Percentiles rank a stretch among this genome's conserved stretches.
phyloP scores from a whole-genome alignment of 2,888 invertebrate species.

The Pyrgus malvae region DNA sequence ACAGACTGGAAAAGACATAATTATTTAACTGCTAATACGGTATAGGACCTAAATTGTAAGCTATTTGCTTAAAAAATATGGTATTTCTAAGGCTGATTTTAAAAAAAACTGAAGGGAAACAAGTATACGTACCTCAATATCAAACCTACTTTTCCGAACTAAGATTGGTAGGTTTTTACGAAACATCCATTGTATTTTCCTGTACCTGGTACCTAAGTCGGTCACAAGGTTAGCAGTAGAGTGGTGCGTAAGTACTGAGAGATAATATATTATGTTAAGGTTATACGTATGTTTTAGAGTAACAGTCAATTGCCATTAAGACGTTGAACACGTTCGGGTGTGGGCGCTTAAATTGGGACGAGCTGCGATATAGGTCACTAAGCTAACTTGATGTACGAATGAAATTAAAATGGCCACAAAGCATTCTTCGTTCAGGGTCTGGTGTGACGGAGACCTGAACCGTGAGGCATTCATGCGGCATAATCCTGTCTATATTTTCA shows the following conservation, averaged over 20 bases:
- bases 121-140: too few species aligned
- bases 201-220: neutral
- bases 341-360: constrained; percentile 10
- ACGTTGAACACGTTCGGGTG: constrained; percentile 1
- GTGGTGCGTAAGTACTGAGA: neutral
- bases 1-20: neutral
- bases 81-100: too few species aligned
- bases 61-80: neutral
- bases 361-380: constrained; percentile 11
- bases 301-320: constrained; percentile 14
- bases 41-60: neutral
- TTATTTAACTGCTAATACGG: neutral
- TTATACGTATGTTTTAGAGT: constrained; percentile 10
- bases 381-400: constrained; percentile 7
- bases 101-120: too few species aligned
- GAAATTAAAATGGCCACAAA: too few species aligned
- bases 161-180: neutral
- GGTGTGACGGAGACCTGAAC: too few species aligned
- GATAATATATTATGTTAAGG: constrained; percentile 14
- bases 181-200: constrained; percentile 2
- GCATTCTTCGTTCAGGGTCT: too few species aligned
- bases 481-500: too few species aligned
- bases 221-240: neutral
- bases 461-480: too few species aligned
- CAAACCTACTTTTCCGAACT: neutral